Evolutionary conservation across 2,888 invertebrate genomes (phyloP).

Genomic region (Eupithecia centaureata): DNA sequence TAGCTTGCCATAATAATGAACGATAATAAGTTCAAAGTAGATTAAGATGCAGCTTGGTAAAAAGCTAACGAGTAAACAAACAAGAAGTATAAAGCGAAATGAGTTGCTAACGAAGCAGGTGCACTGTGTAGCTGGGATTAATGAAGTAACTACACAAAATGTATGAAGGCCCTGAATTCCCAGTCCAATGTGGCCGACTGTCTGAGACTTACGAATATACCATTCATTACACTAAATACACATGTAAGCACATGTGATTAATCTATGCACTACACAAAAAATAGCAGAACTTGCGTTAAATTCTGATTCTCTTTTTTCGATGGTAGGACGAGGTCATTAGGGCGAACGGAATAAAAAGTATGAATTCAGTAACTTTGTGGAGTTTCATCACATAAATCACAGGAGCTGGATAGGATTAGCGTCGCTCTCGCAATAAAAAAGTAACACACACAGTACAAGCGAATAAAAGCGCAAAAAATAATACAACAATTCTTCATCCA

Average conservation of each 20-base stretch:
- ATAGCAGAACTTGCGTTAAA: neutral
- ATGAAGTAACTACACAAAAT: conserved; percentile 26
- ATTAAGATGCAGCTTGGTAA: conserved; percentile 15
- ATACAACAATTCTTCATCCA: neutral
- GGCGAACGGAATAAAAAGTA: neutral
- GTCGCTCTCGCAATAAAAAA: neutral
- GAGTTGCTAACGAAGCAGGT: conserved; percentile 31
- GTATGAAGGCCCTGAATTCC: neutral
- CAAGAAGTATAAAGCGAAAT: conserved; percentile 28
- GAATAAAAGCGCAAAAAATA: neutral
- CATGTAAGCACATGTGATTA: neutral
- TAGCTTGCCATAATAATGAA: neutral
- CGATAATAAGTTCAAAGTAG: neutral
- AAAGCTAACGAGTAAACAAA: conserved; percentile 27
- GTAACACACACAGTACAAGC: neutral
- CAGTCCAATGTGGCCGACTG: neutral
- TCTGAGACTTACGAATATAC: neutral
- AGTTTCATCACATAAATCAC: conserved; percentile 11
- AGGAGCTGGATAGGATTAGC: conserved; percentile 1
- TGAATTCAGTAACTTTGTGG: conserved; percentile 3
- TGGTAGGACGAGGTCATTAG: neutral
- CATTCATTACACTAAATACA: neutral
- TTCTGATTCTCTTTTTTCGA: neutral
- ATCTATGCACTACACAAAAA: neutral
- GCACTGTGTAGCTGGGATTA: conserved; percentile 25